Evolutionary conservation across 2,113 vertebrate genomes (phyloP).

Genomic region (Chaetodon auriga): DNA sequence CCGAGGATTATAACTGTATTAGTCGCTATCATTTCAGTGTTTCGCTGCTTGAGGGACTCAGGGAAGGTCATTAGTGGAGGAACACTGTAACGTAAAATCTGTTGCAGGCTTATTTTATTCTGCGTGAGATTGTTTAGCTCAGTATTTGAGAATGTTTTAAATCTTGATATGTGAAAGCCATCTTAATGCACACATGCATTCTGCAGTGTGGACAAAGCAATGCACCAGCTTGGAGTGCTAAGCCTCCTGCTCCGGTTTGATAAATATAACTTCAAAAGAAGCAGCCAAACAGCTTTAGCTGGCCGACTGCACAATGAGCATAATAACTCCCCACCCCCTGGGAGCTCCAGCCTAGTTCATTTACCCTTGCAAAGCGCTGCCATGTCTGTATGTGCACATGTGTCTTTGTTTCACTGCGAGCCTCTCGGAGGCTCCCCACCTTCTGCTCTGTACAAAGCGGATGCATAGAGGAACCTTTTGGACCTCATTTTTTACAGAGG

Average conservation of each 20-base stretch:
- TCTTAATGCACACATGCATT: conserved; percentile 58
- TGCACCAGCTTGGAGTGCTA: conserved; percentile 71
- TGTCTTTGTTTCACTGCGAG: conserved; percentile 81
- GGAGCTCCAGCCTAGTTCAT: conserved; percentile 82
- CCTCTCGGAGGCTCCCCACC: conserved; percentile 74
- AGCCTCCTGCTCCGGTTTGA: conserved; percentile 81
- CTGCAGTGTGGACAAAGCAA: conserved; percentile 72
- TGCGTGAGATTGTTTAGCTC: conserved; percentile 19
- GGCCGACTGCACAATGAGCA: conserved; percentile 81
- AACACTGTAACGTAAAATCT: conserved; percentile 22
- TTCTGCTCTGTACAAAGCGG: conserved; percentile 78
- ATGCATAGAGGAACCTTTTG: conserved; percentile 81
- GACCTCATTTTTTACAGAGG: conserved; percentile 81
- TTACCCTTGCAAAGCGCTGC: conserved; percentile 74
- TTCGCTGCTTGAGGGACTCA: conserved; percentile 11
- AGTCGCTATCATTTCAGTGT: conserved; percentile 6
- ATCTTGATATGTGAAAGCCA: conserved; percentile 54
- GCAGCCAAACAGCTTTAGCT: conserved; percentile 83
- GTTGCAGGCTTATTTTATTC: conserved; percentile 17
- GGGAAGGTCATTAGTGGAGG: conserved; percentile 11
- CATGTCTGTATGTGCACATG: conserved; percentile 80
- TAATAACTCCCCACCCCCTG: conserved; percentile 82
- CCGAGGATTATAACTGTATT: conserved; percentile 12
- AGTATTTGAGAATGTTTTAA: conserved; percentile 50
- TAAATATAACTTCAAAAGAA: conserved; percentile 86